Percentiles rank a stretch among this genome's conserved stretches.
These are phyloP conservation scores for Masnerella sp. DNA, from an alignment of 2,888 invertebrate species.

Conservation along the genomic window DNA sequence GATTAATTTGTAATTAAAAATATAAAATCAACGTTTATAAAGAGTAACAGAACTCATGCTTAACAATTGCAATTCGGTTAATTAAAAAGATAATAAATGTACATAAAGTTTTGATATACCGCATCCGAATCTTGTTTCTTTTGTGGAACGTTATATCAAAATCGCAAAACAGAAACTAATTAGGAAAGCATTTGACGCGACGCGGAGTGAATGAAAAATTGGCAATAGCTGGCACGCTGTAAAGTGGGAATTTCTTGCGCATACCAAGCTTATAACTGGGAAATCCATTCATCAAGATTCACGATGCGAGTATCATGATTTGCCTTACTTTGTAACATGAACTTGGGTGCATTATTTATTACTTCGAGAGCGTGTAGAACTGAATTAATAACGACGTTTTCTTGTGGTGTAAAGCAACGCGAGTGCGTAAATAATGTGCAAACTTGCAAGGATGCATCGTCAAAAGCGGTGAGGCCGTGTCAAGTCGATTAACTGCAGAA, in stretches of 20 bases:
- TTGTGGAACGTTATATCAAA: not conserved
- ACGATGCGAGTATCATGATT: constrained; percentile 39
- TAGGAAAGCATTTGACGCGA: too few relatives aligned
- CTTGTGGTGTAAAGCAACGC: constrained; percentile 43
- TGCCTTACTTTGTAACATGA: constrained; percentile 38
- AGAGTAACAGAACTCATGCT: too few relatives aligned
- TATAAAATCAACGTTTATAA: too few relatives aligned
- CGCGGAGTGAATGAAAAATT: constrained; percentile 3
- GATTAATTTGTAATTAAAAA: too few relatives aligned
- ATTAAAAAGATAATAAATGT: too few relatives aligned
- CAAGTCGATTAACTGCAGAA: constrained; percentile 56
- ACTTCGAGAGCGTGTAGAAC: constrained; percentile 40
- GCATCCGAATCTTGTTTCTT: not conserved
- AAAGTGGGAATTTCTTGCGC: constrained; percentile 9
- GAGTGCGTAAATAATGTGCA: constrained; percentile 55
- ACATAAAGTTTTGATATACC: too few relatives aligned
- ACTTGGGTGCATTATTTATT: constrained; percentile 51
- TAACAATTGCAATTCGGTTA: too few relatives aligned
- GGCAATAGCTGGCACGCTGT: not conserved
- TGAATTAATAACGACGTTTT: constrained; percentile 55
- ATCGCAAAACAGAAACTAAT: too few relatives aligned
- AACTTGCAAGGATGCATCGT: constrained; percentile 46
- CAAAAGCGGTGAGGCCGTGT: constrained; percentile 39
- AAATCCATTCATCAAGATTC: constrained; percentile 41
- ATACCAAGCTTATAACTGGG: not conserved